Base-by-base conservation (phyloP, 2,888 invertebrate genomes). In the Palloptera scutellata region DNA sequence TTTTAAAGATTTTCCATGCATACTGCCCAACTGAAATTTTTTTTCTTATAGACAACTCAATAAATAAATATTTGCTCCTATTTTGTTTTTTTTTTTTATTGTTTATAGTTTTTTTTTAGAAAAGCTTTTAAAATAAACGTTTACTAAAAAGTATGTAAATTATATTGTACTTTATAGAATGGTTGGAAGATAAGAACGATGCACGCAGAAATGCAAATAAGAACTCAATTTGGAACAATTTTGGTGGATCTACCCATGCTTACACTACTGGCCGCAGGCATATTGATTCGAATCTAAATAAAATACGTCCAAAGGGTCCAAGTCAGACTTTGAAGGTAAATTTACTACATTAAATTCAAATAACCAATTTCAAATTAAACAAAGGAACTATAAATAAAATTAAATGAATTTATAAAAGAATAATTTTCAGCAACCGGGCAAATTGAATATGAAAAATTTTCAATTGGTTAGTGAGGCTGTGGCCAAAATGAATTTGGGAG, bases 381-480 rank as follows among this genome's bases (percentile, higher is more conserved):
- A 30, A 30, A 30, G 30, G 30, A 30, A 6, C 30, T 30, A 30
- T 30, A 6, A 30, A 30, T 30, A 30, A 30, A 30, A 41, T 61
- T 13, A 41, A 41, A 53, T 52, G 15, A 45, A 41, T 12, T 59
- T 42, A 15, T 4, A 12, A 15, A 54, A 48, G 30, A 11, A 42
- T 48, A 52, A 66, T 8, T 80, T 80, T 41, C 82, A 91, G 89
- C 94, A 95, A 90, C 95, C 95, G 15, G 95, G 95, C 67, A 95
- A 95, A 86, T 86, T 96, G 81, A 95, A 96, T 83, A 87, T 95
- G 88, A 94, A 93, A 84, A 94, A 95, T 83, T 96, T 92, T 84
- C 91, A 93, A 60, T 90, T 94, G 85, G 94, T 96, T 69, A 94
- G 94, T 77, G 94, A 95, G 81, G 95, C 94, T 6, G 89, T 96